phyloP scores from a whole-genome alignment of 2,888 invertebrate genomes.

The Meghimatium bilineatum region DNA sequence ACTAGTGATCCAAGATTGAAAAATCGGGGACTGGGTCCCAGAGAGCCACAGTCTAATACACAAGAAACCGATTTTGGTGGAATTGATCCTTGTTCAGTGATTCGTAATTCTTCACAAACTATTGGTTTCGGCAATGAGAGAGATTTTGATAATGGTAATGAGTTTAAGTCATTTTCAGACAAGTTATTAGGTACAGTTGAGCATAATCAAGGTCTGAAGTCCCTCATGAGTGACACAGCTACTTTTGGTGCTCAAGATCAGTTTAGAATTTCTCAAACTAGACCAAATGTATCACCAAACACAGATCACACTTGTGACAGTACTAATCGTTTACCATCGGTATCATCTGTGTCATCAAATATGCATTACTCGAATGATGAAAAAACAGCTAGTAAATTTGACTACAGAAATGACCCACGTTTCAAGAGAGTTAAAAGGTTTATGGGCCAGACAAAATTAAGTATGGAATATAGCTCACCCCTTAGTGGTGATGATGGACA shows the following conservation, averaged over 20 bases:
- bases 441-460: constrained; percentile 63
- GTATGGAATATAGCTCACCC: constrained; percentile 75
- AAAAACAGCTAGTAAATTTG: constrained; percentile 57
- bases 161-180: background rate
- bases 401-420: constrained; percentile 75
- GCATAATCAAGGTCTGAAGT: background rate
- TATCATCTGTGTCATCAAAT: background rate
- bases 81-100: constrained; percentile 4
- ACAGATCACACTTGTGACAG: background rate
- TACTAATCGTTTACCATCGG: background rate
- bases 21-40: constrained; percentile 1
- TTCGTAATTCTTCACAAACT: background rate
- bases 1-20: constrained; percentile 32
- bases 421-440: constrained; percentile 68
- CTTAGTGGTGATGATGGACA: constrained; percentile 64
- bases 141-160: background rate
- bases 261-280: background rate
- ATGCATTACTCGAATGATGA: constrained; percentile 5
- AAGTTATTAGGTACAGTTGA: background rate
- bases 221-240: background rate
- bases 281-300: background rate
- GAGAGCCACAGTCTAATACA: background rate
- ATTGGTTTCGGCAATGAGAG: background rate
- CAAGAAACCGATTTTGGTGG: background rate
- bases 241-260: background rate